phyloP scores from a whole-genome alignment of 2,888 invertebrate species.

The Pyrocoelia pectoralis region DNA sequence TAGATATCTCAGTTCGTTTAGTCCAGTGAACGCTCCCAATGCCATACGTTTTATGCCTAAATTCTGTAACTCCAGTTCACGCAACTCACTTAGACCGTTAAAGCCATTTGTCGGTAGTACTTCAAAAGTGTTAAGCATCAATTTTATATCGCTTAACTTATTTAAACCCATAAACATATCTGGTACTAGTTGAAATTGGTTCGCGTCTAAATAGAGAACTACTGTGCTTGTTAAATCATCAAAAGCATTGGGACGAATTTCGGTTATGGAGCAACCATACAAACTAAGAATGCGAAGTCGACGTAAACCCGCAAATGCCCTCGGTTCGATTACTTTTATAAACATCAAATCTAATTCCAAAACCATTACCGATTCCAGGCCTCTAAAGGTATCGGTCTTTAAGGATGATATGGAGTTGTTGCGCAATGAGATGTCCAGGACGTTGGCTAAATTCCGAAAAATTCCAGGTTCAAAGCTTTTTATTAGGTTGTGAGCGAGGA shows the following conservation, averaged over 20 bases:
- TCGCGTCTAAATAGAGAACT: constrained; percentile 5
- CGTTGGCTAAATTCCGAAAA: not conserved
- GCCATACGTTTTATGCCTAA: constrained; percentile 3
- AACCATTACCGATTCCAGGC: not conserved
- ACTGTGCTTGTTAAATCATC: not conserved
- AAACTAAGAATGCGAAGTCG: too few species aligned
- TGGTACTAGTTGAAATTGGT: constrained; percentile 2
- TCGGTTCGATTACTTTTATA: constrained; percentile 1
- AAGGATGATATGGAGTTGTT: not conserved
- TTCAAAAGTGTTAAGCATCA: not conserved
- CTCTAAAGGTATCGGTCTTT: not conserved
- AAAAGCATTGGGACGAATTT: constrained; percentile 9
- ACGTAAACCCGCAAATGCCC: constrained; percentile 1
- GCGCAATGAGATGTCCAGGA: not conserved
- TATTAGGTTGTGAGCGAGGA: not conserved
- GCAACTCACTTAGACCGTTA: constrained; percentile 16
- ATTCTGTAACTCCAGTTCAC: not conserved
- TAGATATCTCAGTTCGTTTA: not conserved
- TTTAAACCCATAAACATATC: constrained; percentile 14
- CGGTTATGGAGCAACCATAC: too few species aligned
- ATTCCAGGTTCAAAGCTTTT: not conserved
- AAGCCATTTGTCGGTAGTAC: constrained; percentile 8
- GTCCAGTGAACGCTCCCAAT: constrained; percentile 17
- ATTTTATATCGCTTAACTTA: not conserved
- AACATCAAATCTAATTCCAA: not conserved